Evolutionary conservation across 2,797 vertebrate species (phyloP), one percentile per base, ranked within the genome.

Genomic region (Microcaecilia unicolor): DNA sequence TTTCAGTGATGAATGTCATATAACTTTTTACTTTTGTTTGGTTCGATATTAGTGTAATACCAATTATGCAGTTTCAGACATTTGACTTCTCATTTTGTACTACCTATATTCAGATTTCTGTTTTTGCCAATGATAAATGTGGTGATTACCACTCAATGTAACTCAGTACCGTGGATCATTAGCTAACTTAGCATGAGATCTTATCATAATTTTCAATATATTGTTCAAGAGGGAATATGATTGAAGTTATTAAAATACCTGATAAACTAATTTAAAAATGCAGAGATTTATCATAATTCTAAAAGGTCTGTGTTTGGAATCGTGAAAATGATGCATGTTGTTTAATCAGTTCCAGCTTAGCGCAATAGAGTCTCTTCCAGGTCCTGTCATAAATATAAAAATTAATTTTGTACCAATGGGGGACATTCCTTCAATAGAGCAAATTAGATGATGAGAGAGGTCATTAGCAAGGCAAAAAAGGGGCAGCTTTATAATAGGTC

Each of bases 41-140:
- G 28, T 51, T 37, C 41, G 30, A 42, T 44, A 41, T 34, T 35
- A 37, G 15, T 18, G 12, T 36, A 48, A 41, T 39, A 20, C 58
- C 71, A 16, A 20, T 36, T 62, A 49, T 40, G 20, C 48, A 38
- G 34, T 48, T 66, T 44, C 41, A 41, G 44, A 45, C 55, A 55
- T 57, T 57, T 49, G 23, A 28, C 32, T 31, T 54, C 41, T 73
- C 33, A 14, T 71, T 74, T 76, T 55, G 48, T 61, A 34, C 64
- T 60, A 40, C 2, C 55, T 54, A 61, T 55, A 50, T 25, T 25
- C 49, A 57, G 74, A 70, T 40, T 68, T 37, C 36, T 53, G 49
- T 37, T 61, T 62, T 57, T 52, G 41, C 48, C 56, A 70, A 61
- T 71, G 76, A 76, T 66, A 50, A 65, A 75, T 78, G 64, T 72